Evolutionary conservation across 2,797 vertebrate genomes (phyloP).

Genomic region (Eremophila alpestris): DNA sequence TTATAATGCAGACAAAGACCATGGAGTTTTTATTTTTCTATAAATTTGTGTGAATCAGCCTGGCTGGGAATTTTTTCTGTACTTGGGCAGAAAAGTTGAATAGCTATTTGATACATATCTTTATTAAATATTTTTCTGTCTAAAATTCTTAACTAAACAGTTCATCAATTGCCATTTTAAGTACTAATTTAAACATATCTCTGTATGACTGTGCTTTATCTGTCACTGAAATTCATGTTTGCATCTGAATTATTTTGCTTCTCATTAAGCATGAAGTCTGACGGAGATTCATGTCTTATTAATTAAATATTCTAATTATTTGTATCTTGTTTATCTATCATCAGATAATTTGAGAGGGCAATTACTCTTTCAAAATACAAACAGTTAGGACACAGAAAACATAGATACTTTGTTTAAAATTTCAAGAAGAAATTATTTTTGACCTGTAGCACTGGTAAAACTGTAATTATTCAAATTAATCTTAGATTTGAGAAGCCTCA

Average conservation of each 20-base stretch:
- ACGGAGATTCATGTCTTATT: not conserved
- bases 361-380: not conserved
- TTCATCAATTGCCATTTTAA: not conserved
- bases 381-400: not conserved
- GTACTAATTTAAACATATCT: not conserved
- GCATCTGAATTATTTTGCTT: not conserved
- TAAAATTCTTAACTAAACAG: not conserved
- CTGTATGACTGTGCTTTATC: not conserved
- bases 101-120: not conserved
- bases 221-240: not conserved
- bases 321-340: not conserved
- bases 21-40: not conserved
- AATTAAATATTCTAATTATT: not conserved
- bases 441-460: not conserved
- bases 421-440: not conserved
- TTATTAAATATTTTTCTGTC: not conserved
- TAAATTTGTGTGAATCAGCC: not conserved
- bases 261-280: not conserved
- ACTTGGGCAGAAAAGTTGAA: not conserved
- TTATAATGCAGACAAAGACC: not conserved
- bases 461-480: not conserved
- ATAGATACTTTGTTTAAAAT: not conserved
- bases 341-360: not conserved
- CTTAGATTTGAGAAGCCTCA: not conserved
- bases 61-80: not conserved